Base-by-base conservation (phyloP, 2,888 invertebrate genomes). In the Dryobota labecula region DNA sequence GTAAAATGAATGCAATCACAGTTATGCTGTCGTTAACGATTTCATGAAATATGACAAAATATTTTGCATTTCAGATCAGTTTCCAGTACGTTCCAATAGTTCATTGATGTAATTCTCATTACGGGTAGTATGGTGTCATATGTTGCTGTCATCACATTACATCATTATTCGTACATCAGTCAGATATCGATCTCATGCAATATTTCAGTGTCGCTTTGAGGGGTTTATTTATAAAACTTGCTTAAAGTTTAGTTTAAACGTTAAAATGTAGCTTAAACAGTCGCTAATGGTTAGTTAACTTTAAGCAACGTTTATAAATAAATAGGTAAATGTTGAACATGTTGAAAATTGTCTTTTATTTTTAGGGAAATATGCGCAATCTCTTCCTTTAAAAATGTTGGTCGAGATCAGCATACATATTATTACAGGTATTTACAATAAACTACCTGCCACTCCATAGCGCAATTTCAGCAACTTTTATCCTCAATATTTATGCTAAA, bases 401-500 rank as follows among this genome's bases (percentile, higher is more conserved):
- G 3, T 5, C 9, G 4, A 27, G 9, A 27, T 27, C 20, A 54
- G 20, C 5, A 54, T 20, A 54, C 27, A 45, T n/a, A n/a, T n/a
- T 47, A n/a, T 47, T 15, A 27, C 6, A 27, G 27, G 15, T 27
- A 15, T 24, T 36, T 61, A 24, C 9, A 24, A 15, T 4, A 56
- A 47, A 18, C 11, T 43, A 13, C 61, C 9, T 47, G 45, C 13
- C 36, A n/a, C 30, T 62, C n/a, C 5, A 30, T 18, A 36, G 54
- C 13, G 24, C 13, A 30, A 43, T 74, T 79, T 69, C 27, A 74
- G 53, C 43, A 51, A 66, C 33, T 62, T 62, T 69, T 54, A 66
- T 45, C 9, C 45, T 24, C 24, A 65, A 78, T 80, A 66, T 63
- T 63, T 70, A 70, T 70, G 63, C 41, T 66, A 56, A 66, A 56